Evolutionary conservation across 2,888 invertebrate genomes (phyloP).

Genomic region (Cheilosia pagana): DNA sequence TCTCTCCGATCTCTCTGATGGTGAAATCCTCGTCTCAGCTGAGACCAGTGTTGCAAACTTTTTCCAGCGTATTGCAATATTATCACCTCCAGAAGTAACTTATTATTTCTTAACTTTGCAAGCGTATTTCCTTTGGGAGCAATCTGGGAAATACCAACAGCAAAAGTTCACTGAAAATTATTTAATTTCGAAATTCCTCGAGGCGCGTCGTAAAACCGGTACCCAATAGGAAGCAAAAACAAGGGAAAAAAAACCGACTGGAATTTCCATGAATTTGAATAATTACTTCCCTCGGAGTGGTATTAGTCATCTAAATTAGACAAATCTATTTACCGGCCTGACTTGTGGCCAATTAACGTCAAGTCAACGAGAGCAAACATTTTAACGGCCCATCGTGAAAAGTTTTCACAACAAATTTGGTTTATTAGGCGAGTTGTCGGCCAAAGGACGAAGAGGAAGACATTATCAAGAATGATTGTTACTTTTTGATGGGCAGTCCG

Average conservation of each 20-base stretch:
- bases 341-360: slow-evolving; percentile 2
- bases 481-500: no score
- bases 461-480: no score
- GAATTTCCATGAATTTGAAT: background rate
- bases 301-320: background rate
- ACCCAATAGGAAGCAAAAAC: no score
- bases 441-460: background rate
- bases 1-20: no score
- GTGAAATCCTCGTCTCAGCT: no score
- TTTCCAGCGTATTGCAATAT: no score
- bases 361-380: background rate
- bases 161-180: background rate
- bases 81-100: no score
- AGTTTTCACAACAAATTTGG: slow-evolving; percentile 1
- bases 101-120: no score
- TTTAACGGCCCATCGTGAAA: background rate
- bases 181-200: background rate
- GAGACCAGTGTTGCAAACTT: no score
- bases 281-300: background rate
- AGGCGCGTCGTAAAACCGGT: background rate
- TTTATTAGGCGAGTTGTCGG: background rate
- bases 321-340: background rate
- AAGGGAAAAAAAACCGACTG: background rate
- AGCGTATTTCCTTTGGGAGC: no score
- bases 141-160: background rate